A percentile compares a stretch with the other conserved stretches of the same genome.
These are phyloP conservation scores for Buphagus erythrorhynchus DNA, from an alignment of 2,797 vertebrate genomes.

Conservation along the genomic window DNA sequence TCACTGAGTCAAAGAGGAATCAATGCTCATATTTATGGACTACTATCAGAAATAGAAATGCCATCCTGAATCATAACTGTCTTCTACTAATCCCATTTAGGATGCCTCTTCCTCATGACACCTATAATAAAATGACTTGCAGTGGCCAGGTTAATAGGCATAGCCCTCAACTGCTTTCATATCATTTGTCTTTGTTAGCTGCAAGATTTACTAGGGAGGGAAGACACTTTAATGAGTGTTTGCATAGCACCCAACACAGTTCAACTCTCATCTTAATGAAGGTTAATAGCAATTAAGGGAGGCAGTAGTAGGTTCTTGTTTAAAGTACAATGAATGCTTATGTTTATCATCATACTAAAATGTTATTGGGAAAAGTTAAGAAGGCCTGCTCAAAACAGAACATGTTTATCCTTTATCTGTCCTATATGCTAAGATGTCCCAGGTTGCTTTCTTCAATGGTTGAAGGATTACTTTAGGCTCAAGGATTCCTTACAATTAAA, in stretches of 20 bases:
- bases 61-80: neutral
- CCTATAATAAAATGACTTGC: neutral
- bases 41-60: neutral
- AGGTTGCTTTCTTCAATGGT: neutral
- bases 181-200: neutral
- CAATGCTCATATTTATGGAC: neutral
- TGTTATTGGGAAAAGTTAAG: neutral
- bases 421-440: neutral
- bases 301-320: neutral
- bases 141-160: neutral
- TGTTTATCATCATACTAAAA: neutral
- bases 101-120: neutral
- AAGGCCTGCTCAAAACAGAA: neutral
- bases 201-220: neutral
- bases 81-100: neutral
- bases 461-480: neutral
- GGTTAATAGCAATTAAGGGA: constrained; percentile 11
- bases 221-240: neutral
- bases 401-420: neutral
- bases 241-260: neutral
- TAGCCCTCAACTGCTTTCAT: neutral
- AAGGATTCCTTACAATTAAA: neutral
- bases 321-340: neutral
- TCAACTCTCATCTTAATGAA: neutral
- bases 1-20: neutral